Percentiles rank a stretch among this genome's conserved stretches.
These are phyloP conservation scores for Dendropsophus ebraccatus DNA, from an alignment of 2,113 vertebrate species.

Conservation along the genomic window DNA sequence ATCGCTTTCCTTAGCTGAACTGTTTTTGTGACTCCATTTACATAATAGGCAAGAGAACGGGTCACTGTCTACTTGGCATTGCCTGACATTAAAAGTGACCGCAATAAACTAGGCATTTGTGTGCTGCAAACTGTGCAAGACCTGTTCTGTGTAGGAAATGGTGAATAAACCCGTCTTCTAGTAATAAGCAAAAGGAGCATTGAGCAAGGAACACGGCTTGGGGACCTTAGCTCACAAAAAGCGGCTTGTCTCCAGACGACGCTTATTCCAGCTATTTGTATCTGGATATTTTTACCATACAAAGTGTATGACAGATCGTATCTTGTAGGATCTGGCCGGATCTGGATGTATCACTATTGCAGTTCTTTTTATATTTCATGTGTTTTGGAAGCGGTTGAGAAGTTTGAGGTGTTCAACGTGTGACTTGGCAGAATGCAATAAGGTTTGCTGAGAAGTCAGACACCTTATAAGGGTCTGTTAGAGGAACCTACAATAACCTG, in stretches of 20 bases:
- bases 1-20: slow-evolving; percentile 47
- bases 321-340: not conserved
- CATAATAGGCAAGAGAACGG: slow-evolving; percentile 50
- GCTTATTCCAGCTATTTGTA: not conserved
- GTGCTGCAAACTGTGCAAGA: slow-evolving; percentile 18
- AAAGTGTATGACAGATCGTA: not conserved
- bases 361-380: not conserved
- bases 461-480: slow-evolving; percentile 5
- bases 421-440: not conserved
- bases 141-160: slow-evolving; percentile 20
- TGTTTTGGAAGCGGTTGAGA: not conserved
- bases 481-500: not conserved
- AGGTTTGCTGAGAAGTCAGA: not conserved
- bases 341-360: not conserved
- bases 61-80: slow-evolving; percentile 30
- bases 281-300: not conserved
- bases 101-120: slow-evolving; percentile 30
- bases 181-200: not conserved
- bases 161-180: not conserved
- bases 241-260: not conserved
- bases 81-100: not conserved
- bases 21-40: slow-evolving; percentile 39
- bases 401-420: not conserved
- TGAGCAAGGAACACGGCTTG: not conserved
- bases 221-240: not conserved